Base-by-base conservation (phyloP, 2,113 vertebrate genomes). In the Lamprologus sp. region DNA sequence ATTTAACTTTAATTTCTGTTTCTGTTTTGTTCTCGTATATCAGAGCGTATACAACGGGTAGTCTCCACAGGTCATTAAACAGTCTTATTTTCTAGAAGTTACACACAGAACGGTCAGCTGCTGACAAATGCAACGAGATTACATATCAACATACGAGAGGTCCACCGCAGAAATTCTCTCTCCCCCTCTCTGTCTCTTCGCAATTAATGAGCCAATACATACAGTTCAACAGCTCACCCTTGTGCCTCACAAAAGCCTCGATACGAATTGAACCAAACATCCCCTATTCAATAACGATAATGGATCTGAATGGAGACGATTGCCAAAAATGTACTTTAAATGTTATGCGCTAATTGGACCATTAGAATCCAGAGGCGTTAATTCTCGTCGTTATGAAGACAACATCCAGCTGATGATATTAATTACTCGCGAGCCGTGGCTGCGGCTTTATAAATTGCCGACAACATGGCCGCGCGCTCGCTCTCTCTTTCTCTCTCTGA, bases 401-500 rank as follows among this genome's bases (percentile, higher is more conserved):
- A 87, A 93, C 92, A 89, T 93, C 90, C 90, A 87, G 89, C 87
- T 90, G 87, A 92, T 93, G 93, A 89, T 95, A 94, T 96, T 96
- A 94, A 96, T 96, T 96, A 95, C 92, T 87, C 23, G 42, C 84
- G 88, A 87, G 94, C 86, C 83, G 82, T 55, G 88, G 85, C 87
- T 85, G 90, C 75, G 88, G 92, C 87, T 87, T 89, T 90, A 93
- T 95, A 91, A 94, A 95, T 93, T 31, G 90, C 86, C 82, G 90
- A 86, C 94, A 93, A 93, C 94, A 90, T 94, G 93, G 91, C 90
- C 81, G 81, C 40, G 19, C 8, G 63, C 60, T 8, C 77, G 47
- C 51, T 15, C 68, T 84, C 73, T 65, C 81, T 83, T 56, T 51
- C 88, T 92, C 85, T 79, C 90, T 91, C 90, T 90, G 92, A 94